These are phyloP conservation scores for Plectrocnemia conspersa DNA, from an alignment of 1,140 invertebrate genomes.

Conservation along the genomic window DNA sequence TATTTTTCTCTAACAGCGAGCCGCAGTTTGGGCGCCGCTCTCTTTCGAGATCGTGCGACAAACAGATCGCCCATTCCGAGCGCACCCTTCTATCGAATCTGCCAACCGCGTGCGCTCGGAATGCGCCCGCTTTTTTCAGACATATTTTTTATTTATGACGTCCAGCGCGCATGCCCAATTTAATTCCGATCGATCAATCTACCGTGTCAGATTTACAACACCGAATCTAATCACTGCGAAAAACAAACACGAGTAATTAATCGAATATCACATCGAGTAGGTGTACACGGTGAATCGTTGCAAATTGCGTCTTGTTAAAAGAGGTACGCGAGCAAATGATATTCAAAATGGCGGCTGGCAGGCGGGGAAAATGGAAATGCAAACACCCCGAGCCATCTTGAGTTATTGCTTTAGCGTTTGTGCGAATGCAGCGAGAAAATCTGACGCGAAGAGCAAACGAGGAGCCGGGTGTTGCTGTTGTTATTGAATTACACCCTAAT, in stretches of 20 bases:
- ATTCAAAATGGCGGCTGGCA: conserved; percentile 24
- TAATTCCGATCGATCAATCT: no score
- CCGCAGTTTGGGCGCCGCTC: not conserved
- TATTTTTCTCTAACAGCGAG: not conserved
- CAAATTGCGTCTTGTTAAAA: no score
- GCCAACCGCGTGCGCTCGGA: not conserved
- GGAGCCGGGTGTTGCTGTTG: conserved; percentile 22
- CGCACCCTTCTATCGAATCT: not conserved
- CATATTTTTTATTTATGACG: no score
- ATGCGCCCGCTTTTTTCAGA: conserved; percentile 8
- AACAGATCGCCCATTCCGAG: conserved; percentile 14
- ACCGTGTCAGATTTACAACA: no score
- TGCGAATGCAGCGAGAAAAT: no score
- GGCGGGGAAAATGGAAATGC: conserved; percentile 15
- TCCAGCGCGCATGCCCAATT: no score
- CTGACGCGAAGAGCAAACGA: no score
- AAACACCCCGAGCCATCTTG: not conserved
- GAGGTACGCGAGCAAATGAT: conserved; percentile 8
- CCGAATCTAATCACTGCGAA: not conserved
- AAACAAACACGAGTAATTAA: not conserved
- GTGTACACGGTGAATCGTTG: no score
- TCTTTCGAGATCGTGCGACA: not conserved
- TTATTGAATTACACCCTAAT: conserved; percentile 29
- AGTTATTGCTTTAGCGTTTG: not conserved
- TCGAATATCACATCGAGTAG: no score